phyloP scores from a whole-genome alignment of 2,797 vertebrate genomes.

The Neosilurus mollespiculum region DNA sequence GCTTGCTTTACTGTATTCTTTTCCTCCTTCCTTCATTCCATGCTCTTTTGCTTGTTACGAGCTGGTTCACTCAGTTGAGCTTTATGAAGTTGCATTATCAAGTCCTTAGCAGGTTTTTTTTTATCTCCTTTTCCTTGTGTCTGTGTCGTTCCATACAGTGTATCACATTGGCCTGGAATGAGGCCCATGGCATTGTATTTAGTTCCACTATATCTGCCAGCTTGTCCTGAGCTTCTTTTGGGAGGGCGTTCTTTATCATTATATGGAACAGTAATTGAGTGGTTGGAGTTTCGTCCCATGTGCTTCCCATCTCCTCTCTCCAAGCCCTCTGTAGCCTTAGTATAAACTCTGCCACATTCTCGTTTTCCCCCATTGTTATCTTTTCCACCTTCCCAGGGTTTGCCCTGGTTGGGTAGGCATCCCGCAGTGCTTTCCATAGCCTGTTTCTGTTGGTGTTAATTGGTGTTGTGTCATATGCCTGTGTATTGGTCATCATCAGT shows the following conservation, averaged over 20 bases:
- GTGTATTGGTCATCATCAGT: too few species aligned
- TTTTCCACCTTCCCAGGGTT: neutral
- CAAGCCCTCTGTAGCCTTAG: neutral
- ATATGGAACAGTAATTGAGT: fast-evolving
- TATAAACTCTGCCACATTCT: neutral
- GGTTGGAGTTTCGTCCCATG: neutral
- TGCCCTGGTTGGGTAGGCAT: neutral
- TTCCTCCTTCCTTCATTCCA: neutral
- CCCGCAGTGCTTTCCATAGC: neutral
- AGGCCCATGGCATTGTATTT: neutral
- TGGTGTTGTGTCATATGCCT: too few species aligned
- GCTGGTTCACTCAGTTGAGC: neutral
- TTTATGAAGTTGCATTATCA: neutral
- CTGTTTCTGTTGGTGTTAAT: too few species aligned
- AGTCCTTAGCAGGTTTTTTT: neutral
- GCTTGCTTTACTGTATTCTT: neutral
- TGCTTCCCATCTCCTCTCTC: neutral
- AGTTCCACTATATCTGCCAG: neutral
- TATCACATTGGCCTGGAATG: neutral
- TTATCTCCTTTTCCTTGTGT: neutral
- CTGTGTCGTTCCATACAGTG: fast-evolving
- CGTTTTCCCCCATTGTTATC: neutral
- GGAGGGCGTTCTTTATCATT: neutral
- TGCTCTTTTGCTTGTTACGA: neutral
- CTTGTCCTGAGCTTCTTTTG: neutral